Conservation (phyloP, 2,113 vertebrate species). For the Patagioenas fasciata region DNA sequence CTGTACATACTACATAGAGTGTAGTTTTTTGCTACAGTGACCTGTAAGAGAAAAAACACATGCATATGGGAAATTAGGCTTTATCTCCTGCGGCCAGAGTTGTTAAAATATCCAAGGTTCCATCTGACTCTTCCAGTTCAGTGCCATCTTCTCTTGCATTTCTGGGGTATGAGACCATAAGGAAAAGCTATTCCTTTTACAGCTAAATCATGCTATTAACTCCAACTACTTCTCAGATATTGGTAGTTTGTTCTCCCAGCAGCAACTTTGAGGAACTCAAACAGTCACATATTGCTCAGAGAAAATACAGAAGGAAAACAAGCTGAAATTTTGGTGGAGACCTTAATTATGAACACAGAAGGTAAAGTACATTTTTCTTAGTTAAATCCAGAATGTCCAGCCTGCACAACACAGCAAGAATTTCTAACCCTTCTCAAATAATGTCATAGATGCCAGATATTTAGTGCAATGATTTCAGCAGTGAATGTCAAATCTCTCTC, state of each 20-base stretch:
- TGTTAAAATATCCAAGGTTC: background rate
- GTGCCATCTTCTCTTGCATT: background rate
- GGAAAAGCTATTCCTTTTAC: constrained; percentile 62
- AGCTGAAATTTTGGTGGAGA: constrained; percentile 4
- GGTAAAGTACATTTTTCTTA: background rate
- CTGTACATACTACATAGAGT: background rate
- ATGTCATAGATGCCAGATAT: constrained; percentile 29
- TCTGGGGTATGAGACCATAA: constrained; percentile 20
- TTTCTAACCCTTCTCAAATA: constrained; percentile 28
- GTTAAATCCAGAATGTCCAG: constrained; percentile 9
- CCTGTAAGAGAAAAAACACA: background rate
- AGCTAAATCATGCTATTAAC: constrained; percentile 21
- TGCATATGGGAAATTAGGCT: background rate
- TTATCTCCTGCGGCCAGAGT: background rate
- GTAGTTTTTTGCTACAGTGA: background rate
- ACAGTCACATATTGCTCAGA: constrained; percentile 20
- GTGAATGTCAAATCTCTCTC: constrained; percentile 41
- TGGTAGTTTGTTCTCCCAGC: constrained; percentile 43
- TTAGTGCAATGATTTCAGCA: constrained; percentile 32
- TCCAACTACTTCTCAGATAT: background rate
- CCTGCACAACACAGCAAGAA: background rate
- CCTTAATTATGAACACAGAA: background rate
- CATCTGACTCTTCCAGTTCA: background rate
- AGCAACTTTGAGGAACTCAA: constrained; percentile 8
- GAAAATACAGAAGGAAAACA: constrained; percentile 24